Evolutionary conservation across 2,888 invertebrate species (phyloP).

Genomic region (Hypercompe scribonia): DNA sequence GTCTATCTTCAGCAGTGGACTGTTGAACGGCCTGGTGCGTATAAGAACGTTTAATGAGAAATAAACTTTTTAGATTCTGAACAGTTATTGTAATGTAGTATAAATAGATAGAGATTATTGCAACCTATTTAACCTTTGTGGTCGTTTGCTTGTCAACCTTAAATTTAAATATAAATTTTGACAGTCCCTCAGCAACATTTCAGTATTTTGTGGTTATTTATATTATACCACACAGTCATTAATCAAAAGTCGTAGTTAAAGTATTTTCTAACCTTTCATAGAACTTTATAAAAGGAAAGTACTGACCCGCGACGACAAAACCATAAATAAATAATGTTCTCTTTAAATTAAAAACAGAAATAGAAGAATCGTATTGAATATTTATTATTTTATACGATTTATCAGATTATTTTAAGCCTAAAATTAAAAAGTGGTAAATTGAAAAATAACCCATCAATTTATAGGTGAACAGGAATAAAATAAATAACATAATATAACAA

Average conservation of each 20-base stretch:
- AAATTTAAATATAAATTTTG: background rate
- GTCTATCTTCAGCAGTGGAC: too few species aligned
- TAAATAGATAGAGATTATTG: background rate
- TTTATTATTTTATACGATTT: background rate
- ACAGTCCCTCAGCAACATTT: background rate
- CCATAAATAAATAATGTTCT: background rate
- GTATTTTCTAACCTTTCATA: too few species aligned
- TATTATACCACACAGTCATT: too few species aligned
- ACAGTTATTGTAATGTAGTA: too few species aligned
- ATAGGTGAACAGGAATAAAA: background rate
- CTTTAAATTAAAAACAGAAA: background rate
- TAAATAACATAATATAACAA: background rate
- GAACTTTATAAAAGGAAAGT: background rate
- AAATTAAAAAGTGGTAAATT: conserved; percentile 1
- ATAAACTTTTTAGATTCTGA: background rate
- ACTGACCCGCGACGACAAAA: background rate
- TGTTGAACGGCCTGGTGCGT: too few species aligned
- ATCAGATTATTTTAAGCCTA: background rate
- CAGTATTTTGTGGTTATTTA: background rate
- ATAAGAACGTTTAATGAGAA: background rate
- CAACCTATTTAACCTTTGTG: background rate
- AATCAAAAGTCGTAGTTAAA: too few species aligned
- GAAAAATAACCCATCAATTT: background rate
- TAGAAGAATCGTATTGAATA: background rate
- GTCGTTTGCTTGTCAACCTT: background rate